Percentiles rank a stretch among this genome's conserved stretches.
Conservation (phyloP, 1,140 invertebrate genomes). For the Calosoma granatense region DNA sequence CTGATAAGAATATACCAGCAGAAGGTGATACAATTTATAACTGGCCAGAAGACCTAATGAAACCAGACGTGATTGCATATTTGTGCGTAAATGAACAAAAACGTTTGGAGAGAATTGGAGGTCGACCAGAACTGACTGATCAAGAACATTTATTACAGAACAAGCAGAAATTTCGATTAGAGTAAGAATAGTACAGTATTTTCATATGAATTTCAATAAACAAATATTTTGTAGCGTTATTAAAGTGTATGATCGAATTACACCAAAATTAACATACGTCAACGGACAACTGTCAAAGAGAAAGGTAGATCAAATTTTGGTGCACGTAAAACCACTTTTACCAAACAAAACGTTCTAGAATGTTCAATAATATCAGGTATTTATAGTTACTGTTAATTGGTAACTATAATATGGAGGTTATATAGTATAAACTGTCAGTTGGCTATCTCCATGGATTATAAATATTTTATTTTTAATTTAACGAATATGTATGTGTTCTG, state of each 20-base stretch:
- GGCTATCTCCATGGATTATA: no score
- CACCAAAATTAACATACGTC: background rate
- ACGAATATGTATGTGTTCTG: no score
- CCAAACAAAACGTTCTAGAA: no score
- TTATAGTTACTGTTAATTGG: no score
- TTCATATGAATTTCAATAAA: background rate
- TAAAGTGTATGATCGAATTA: background rate
- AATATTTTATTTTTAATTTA: no score
- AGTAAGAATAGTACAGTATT: background rate
- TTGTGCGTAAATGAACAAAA: slow-evolving; percentile 26
- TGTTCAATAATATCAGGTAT: no score
- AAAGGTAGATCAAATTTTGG: background rate
- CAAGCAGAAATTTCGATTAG: slow-evolving; percentile 12
- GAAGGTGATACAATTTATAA: slow-evolving; percentile 22
- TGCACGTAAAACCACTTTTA: background rate
- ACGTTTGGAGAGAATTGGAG: slow-evolving; percentile 20
- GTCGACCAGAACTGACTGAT: slow-evolving; percentile 16
- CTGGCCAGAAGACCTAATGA: slow-evolving; percentile 34
- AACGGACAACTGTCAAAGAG: background rate
- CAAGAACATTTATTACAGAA: slow-evolving; percentile 19
- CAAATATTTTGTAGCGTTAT: background rate
- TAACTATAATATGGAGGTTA: no score
- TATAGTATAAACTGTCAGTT: no score
- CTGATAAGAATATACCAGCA: slow-evolving; percentile 17
- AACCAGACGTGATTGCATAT: slow-evolving; percentile 28